phyloP scores from a whole-genome alignment of 2,888 invertebrate species.

The Diarsia rubi region DNA sequence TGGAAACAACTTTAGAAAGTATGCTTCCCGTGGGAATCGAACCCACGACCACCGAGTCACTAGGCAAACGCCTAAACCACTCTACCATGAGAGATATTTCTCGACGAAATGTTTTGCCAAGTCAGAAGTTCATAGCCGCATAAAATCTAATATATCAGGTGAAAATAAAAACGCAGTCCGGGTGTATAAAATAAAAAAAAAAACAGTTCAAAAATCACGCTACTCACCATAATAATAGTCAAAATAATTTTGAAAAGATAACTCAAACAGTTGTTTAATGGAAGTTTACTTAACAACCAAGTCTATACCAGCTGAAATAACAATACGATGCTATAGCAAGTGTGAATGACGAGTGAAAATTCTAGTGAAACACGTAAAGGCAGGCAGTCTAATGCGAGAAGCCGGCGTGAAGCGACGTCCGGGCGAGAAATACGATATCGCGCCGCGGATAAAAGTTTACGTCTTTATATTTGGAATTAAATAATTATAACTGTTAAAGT shows the following conservation, averaged over 20 bases:
- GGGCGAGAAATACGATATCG: not conserved
- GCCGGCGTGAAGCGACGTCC: slow-evolving; percentile 31
- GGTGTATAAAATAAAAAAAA: too few relatives aligned
- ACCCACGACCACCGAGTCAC: too few relatives aligned
- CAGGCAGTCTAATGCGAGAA: slow-evolving; percentile 33
- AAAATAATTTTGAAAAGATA: not conserved
- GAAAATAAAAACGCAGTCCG: too few relatives aligned
- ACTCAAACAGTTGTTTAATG: slow-evolving; percentile 1
- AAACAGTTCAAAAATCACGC: not conserved
- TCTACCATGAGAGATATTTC: too few relatives aligned
- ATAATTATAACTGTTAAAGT: not conserved
- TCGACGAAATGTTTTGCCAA: too few relatives aligned
- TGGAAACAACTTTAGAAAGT: too few relatives aligned
- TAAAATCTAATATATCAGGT: too few relatives aligned
- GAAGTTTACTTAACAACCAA: slow-evolving; percentile 16
- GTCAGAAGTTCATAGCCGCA: too few relatives aligned
- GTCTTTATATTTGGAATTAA: not conserved
- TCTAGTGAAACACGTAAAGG: slow-evolving; percentile 23
- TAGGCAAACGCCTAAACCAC: too few relatives aligned
- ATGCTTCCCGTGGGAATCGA: too few relatives aligned
- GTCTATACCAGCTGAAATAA: slow-evolving; percentile 21
- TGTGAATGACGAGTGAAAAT: slow-evolving; percentile 4
- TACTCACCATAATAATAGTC: not conserved
- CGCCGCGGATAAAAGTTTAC: slow-evolving; percentile 21
- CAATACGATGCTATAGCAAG: not conserved